Evolutionary conservation across 2,888 invertebrate genomes (phyloP), one percentile per base, ranked within the genome.

Genomic region (Chrysotoxum bicinctum): DNA sequence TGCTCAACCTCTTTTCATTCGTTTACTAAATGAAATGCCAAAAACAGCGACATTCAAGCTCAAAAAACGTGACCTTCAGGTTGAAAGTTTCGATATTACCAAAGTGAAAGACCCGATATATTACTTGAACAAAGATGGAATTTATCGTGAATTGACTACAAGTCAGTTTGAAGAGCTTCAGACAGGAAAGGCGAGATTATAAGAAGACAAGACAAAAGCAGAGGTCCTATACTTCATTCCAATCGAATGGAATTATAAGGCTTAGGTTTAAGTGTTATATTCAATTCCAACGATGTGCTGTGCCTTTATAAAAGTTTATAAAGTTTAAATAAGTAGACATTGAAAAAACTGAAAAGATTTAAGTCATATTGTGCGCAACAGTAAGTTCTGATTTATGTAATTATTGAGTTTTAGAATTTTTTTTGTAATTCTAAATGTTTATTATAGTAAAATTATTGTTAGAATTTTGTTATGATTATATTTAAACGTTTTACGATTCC

Each of bases 11-110:
- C 92, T 98, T 21, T 99, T 99, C 93, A 91, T 99, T 43, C 93
- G 99, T 72, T 93, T 97, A 79, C 93, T 97, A 89, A 92, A 95
- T 70, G 93, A 95, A 87, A 94, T 98, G 69, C 97, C 98, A 76
- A 93, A 96, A 89, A 97, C 96, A 3, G 95, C 96, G 92, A 99
- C 99, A 0, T 99, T 97, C 91, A 99, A 99, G 92, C 91, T 99
- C 88, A 97, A 97, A 92, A 99, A 99, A 91, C 93, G 95, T 4
- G 96, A 97, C 88, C 94, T 98, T 84, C 96, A 97, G 90, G 93
- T 94, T 87, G 97, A 98, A 88, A 98, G 96, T 2, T 98, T 96
- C 91, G 94, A 98, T 90, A 93, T 96, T 3, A 93, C 93, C 69
- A 93, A 94, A 89, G 93, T 96, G 78, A 94, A 94, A 87, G 97